phyloP scores from a whole-genome alignment of 2,113 vertebrate species.

The Crypturellus undulatus region DNA sequence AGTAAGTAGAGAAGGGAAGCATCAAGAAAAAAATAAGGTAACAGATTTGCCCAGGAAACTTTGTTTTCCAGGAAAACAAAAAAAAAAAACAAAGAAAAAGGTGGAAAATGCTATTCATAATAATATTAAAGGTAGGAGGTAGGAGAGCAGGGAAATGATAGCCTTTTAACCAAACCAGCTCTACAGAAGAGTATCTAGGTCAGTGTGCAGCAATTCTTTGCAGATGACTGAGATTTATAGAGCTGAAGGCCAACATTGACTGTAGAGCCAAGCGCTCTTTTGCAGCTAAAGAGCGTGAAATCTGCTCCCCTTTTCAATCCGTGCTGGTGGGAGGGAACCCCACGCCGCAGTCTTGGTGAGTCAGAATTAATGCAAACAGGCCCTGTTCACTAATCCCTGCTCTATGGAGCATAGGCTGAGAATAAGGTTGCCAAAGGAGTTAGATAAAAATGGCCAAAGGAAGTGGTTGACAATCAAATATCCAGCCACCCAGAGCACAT shows the following conservation, averaged over 20 bases:
- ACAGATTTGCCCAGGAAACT: slow-evolving; percentile 31
- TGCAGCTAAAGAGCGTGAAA: background rate
- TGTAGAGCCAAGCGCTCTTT: background rate
- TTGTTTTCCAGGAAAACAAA: slow-evolving; percentile 12
- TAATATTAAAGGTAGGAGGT: background rate
- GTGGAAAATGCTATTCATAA: background rate
- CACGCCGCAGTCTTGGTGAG: accelerated
- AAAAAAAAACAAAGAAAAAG: background rate
- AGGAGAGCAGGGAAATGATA: slow-evolving; percentile 27
- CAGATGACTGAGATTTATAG: slow-evolving; percentile 28
- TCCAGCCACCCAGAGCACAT: background rate
- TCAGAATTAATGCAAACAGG: background rate
- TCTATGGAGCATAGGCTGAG: background rate
- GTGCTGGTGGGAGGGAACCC: background rate
- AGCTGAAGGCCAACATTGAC: background rate
- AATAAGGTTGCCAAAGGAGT: slow-evolving; percentile 50
- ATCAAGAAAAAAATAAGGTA: background rate
- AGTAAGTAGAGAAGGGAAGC: background rate
- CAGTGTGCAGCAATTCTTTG: background rate
- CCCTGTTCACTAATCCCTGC: background rate
- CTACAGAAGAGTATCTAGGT: slow-evolving; percentile 56
- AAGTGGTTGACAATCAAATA: slow-evolving; percentile 19
- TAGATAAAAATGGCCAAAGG: background rate
- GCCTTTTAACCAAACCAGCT: accelerated
- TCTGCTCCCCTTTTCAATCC: background rate